phyloP scores from a whole-genome alignment of 2,797 vertebrate genomes.

The Potorous gilbertii region DNA sequence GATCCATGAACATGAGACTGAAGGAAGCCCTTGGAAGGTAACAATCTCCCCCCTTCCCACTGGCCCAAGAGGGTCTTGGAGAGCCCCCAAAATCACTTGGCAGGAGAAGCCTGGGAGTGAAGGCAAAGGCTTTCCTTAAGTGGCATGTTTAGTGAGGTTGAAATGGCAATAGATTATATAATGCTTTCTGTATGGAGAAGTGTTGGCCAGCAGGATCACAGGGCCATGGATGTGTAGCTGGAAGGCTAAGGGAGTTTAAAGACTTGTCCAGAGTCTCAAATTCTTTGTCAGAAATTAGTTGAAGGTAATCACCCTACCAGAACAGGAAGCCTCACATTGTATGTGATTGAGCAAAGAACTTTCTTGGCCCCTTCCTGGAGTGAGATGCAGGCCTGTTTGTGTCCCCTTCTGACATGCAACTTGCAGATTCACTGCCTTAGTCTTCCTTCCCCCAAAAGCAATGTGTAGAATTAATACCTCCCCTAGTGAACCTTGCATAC shows the following conservation, averaged over 20 bases:
- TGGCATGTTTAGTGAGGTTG: not conserved
- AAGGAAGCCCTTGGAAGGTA: not conserved
- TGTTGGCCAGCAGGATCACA: not conserved
- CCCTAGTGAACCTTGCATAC: not conserved
- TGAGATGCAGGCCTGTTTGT: not conserved
- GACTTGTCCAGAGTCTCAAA: not conserved
- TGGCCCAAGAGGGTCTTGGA: not conserved
- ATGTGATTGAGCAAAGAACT: not conserved
- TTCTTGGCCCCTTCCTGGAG: not conserved
- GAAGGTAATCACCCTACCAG: not conserved
- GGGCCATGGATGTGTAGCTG: not conserved
- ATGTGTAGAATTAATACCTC: not conserved
- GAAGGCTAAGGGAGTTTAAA: not conserved
- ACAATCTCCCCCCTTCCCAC: not conserved
- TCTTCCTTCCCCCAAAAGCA: not conserved
- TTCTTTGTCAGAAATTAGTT: not conserved
- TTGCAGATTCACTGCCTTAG: not conserved
- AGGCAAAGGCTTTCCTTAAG: not conserved
- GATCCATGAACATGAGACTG: not conserved
- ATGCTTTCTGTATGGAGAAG: not conserved
- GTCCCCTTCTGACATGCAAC: not conserved
- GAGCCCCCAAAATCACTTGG: not conserved
- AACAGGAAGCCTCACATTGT: not conserved
- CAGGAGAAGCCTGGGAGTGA: not conserved
- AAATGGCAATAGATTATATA: not conserved